Percentiles rank a stretch among this genome's conserved stretches.
Evolutionary conservation across 2,888 invertebrate species (phyloP).

Genomic region (Cosmia pyralina): DNA sequence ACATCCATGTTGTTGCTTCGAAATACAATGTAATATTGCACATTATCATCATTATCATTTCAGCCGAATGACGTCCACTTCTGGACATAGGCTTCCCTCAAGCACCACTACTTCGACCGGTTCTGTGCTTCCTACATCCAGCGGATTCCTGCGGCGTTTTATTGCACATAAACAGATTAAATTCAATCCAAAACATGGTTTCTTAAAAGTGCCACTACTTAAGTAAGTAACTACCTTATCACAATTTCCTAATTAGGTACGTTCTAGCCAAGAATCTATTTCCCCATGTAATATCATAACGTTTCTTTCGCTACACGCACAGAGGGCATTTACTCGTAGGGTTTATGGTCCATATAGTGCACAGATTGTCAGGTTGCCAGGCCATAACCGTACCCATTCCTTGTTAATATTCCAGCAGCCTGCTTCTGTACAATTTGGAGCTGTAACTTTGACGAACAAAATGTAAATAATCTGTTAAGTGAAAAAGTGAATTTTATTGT

Average conservation of each 20-base stretch:
- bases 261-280: slow-evolving; percentile 1
- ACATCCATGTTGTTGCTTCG: neutral
- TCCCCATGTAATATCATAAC: slow-evolving; percentile 2
- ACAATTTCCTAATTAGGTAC: neutral
- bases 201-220: neutral
- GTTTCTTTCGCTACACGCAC: slow-evolving; percentile 29
- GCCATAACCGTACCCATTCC: slow-evolving; percentile 32
- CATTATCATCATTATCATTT: too few relatives aligned
- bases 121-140: too few relatives aligned
- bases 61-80: too few relatives aligned
- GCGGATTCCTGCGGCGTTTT: too few relatives aligned
- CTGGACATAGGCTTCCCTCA: too few relatives aligned
- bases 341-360: slow-evolving; percentile 46
- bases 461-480: slow-evolving; percentile 21
- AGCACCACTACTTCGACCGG: too few relatives aligned
- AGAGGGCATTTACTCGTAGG: slow-evolving; percentile 22
- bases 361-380: slow-evolving; percentile 50
- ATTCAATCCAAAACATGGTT: neutral
- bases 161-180: neutral
- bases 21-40: too few relatives aligned
- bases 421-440: slow-evolving; percentile 24
- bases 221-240: too few relatives aligned
- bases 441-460: slow-evolving; percentile 35
- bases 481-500: slow-evolving; percentile 11
- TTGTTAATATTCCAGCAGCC: slow-evolving; percentile 51